phyloP scores from a whole-genome alignment of 2,888 invertebrate species.

The Cheilosia vulpina region DNA sequence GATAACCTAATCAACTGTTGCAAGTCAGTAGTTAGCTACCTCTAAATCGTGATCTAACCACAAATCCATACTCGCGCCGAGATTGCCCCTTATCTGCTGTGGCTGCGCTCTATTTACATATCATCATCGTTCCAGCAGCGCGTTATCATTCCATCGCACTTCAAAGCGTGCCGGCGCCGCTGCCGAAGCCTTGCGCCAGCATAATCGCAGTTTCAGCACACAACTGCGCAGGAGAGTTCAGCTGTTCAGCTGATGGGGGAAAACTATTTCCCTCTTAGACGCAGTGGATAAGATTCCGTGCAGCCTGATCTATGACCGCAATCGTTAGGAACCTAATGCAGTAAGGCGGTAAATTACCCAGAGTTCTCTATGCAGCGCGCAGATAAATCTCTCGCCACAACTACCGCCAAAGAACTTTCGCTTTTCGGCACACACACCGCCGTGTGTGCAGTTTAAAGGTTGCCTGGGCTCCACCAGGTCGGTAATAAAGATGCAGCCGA shows the following conservation, averaged over 20 bases:
- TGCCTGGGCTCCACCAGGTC: conserved; percentile 53
- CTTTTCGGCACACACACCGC: conserved; percentile 55
- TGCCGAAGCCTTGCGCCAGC: not conserved
- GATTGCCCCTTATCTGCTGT: conserved; percentile 51
- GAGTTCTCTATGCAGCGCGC: conserved; percentile 13
- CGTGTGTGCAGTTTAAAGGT: conserved; percentile 57
- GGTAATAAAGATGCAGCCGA: conserved; percentile 66
- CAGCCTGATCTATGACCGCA: conserved; percentile 69
- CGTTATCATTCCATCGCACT: conserved; percentile 67
- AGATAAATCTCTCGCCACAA: conserved; percentile 47
- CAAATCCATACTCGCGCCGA: conserved; percentile 36
- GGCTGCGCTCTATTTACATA: conserved; percentile 62
- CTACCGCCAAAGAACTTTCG: conserved; percentile 62
- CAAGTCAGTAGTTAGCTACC: conserved; percentile 67
- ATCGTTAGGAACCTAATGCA: conserved; percentile 68
- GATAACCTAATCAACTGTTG: conserved; percentile 73
- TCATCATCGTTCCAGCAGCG: conserved; percentile 48
- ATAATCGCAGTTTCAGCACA: conserved; percentile 26
- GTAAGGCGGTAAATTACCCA: conserved; percentile 67
- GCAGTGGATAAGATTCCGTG: conserved; percentile 60
- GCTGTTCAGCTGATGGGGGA: not conserved
- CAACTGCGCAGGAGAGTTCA: not conserved
- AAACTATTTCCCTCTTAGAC: conserved; percentile 26
- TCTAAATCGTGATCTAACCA: conserved; percentile 68
- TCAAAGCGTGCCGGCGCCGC: conserved; percentile 57